Evolutionary conservation across 2,113 vertebrate species (phyloP).

Genomic region (Syngnathus typhle): DNA sequence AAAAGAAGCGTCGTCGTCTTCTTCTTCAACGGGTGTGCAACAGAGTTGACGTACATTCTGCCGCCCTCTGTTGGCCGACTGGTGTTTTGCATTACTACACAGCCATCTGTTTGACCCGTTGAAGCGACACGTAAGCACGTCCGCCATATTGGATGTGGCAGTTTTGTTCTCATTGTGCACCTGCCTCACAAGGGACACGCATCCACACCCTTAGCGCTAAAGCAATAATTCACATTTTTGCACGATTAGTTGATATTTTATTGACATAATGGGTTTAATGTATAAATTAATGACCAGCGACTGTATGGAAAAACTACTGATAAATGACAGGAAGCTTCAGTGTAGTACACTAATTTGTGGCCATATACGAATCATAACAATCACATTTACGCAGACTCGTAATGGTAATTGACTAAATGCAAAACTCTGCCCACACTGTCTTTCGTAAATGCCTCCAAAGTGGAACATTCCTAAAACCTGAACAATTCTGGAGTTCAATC

Average conservation of each 20-base stretch:
- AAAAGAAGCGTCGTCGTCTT: conserved; percentile 31
- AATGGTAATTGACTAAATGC: neutral
- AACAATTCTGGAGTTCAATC: neutral
- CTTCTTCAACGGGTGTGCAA: conserved; percentile 29
- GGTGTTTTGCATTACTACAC: neutral
- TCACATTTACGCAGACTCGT: neutral
- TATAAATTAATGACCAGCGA: neutral
- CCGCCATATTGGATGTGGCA: neutral
- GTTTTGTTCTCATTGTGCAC: too few relatives aligned
- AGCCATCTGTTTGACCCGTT: neutral
- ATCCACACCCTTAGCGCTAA: too few relatives aligned
- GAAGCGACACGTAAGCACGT: neutral
- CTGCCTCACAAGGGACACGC: too few relatives aligned
- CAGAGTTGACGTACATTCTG: neutral
- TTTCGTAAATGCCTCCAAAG: neutral
- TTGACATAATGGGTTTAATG: neutral
- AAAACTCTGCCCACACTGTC: neutral
- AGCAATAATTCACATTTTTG: neutral
- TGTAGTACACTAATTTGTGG: neutral
- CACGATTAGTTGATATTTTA: neutral
- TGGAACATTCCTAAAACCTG: neutral
- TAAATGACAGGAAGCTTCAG: too few relatives aligned
- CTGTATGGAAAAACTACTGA: neutral
- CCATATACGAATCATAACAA: neutral
- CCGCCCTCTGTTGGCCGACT: neutral